Evolutionary conservation across 2,113 vertebrate genomes (phyloP), one percentile per base, ranked within the genome.

Genomic region (Acanthisitta chloris): DNA sequence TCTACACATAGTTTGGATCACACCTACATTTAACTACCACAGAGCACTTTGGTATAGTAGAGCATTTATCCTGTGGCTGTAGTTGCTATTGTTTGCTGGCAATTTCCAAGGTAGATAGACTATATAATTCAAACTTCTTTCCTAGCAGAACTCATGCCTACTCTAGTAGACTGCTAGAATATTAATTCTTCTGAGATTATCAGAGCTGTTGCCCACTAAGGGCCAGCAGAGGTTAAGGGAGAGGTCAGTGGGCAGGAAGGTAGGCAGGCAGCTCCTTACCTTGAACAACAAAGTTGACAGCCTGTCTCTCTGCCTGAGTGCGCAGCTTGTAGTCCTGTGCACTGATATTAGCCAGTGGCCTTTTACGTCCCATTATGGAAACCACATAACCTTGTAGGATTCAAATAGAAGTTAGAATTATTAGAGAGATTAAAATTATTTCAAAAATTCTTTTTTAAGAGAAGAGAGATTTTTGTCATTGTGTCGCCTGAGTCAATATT

Each of bases 251-350:
- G 52, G 25, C 1, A 72, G 66, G 74, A 55, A 81, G 58, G 58
- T 4, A 24, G 18, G 19, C 5, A 84, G 52, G 18, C 17, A 20
- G 29, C 5, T 66, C 65, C 69, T 85, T 98, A 99, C 99, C 99
- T 98, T 99, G 99, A 59, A 99, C 98, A 65, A 99, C 98, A 96
- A 99, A 99, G 98, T 99, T 99, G 88, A 99, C 99, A 2, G 99
- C 99, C 93, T 99, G 99, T 49, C 99, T 98, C 97, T 99, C 99
- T 2, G 99, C 99, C 94, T 99, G 99, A 71, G 98, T 98, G 85
- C 98, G 98, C 13, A 98, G 81, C 16, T 81, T 91, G 95, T 98
- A 98, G 92, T 99, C 97, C 25, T 86, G 58, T 3, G 98, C 97
- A 3, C 52, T 96, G 96, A 99, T 98, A 84, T 98, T 97, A 5